These are phyloP conservation scores for Ectropis crepuscularia DNA, from an alignment of 2,888 invertebrate genomes.

Conservation along the genomic window DNA sequence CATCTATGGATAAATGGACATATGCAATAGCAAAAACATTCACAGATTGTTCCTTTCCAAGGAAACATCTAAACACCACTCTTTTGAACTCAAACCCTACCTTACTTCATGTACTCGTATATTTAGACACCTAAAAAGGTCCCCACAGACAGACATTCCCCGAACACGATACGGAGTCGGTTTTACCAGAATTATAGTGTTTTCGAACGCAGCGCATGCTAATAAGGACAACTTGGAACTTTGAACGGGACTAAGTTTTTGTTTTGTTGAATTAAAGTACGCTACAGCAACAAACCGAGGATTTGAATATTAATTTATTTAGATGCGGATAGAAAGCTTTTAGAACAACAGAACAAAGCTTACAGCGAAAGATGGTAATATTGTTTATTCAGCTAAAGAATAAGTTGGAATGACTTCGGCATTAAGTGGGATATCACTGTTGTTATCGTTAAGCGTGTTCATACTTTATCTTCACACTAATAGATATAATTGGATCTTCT, in stretches of 20 bases:
- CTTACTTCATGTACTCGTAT: neutral
- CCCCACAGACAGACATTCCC: slow-evolving; percentile 27
- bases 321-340: slow-evolving; percentile 24
- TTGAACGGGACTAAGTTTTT: slow-evolving; percentile 37
- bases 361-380: too few species aligned
- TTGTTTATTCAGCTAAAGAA: too few species aligned
- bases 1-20: too few species aligned
- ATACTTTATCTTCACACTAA: too few species aligned
- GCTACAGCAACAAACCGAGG: slow-evolving; percentile 21
- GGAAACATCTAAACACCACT: too few species aligned
- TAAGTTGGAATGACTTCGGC: too few species aligned
- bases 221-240: slow-evolving; percentile 36
- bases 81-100: too few species aligned
- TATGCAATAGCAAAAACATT: too few species aligned
- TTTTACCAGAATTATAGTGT: slow-evolving; percentile 37
- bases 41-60: too few species aligned
- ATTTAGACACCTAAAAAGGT: slow-evolving; percentile 36
- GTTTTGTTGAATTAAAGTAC: slow-evolving; percentile 35
- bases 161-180: slow-evolving; percentile 27
- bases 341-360: slow-evolving; percentile 1
- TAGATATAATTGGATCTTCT: too few species aligned
- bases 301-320: slow-evolving; percentile 38
- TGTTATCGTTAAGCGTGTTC: too few species aligned
- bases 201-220: slow-evolving; percentile 38
- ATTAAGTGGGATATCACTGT: too few species aligned